Percentiles rank a stretch among this genome's conserved stretches.
Conservation (phyloP, 2,113 vertebrate species). For the Caloenas nicobarica region DNA sequence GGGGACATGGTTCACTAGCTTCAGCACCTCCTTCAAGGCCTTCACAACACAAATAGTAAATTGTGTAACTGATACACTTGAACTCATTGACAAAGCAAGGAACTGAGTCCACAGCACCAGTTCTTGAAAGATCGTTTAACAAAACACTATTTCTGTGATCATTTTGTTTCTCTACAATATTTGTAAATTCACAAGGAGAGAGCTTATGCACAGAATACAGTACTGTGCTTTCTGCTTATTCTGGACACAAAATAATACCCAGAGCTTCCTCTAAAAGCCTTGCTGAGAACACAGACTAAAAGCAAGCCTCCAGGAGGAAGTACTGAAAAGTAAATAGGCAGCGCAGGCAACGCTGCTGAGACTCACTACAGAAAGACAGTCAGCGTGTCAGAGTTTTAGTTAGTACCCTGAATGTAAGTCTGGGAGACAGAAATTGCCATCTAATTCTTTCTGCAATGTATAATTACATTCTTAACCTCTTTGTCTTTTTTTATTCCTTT, state of each 20-base stretch:
- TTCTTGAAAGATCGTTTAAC: neutral
- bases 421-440: slow-evolving; percentile 1
- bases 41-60: neutral
- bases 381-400: neutral
- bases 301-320: slow-evolving; percentile 44
- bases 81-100: neutral
- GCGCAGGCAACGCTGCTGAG: accelerated
- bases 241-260: slow-evolving; percentile 11
- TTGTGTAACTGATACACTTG: neutral
- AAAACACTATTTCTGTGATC: neutral
- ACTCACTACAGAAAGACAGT: neutral
- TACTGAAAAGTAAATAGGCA: slow-evolving; percentile 35
- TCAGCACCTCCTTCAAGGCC: neutral
- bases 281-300: slow-evolving; percentile 6
- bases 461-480: slow-evolving; percentile 45
- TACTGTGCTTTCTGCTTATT: slow-evolving; percentile 20
- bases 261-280: slow-evolving; percentile 40
- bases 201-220: neutral
- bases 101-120: neutral
- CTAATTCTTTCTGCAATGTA: neutral
- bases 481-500: neutral
- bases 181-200: neutral
- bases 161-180: neutral
- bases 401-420: neutral
- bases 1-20: neutral